A percentile compares a stretch with the other conserved stretches of the same genome.
phyloP scores from a whole-genome alignment of 2,113 vertebrate genomes.

The Suncus etruscus region DNA sequence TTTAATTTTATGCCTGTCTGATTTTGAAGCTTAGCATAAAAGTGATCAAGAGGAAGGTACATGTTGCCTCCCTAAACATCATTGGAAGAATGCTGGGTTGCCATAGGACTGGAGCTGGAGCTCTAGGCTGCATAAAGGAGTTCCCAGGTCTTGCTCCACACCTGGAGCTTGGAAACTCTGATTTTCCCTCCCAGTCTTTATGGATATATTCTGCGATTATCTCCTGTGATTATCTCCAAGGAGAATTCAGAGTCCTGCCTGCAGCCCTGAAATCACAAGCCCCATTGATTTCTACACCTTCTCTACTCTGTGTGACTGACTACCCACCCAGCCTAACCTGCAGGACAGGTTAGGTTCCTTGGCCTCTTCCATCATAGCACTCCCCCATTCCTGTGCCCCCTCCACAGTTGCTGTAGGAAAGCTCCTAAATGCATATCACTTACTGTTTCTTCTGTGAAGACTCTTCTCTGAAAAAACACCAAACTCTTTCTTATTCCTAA shows the following conservation, averaged over 20 bases:
- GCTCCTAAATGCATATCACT: neutral
- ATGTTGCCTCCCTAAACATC: slow-evolving; percentile 1
- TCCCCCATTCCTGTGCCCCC: neutral
- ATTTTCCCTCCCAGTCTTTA: neutral
- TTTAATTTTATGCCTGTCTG: slow-evolving; percentile 55
- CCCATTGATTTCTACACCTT: neutral
- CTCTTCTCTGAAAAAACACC: neutral
- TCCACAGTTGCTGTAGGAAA: neutral
- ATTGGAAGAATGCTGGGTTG: neutral
- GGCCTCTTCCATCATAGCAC: neutral
- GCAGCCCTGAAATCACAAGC: neutral
- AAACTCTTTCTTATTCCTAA: neutral
- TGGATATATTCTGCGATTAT: neutral
- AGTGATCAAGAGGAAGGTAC: slow-evolving; percentile 22
- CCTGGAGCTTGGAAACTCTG: neutral
- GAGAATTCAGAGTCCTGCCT: neutral
- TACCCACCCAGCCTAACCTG: neutral
- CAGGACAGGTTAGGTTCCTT: neutral
- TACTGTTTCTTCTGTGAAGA: slow-evolving; percentile 5
- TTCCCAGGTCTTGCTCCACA: neutral
- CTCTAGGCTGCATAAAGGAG: neutral
- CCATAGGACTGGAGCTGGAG: neutral
- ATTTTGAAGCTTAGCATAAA: slow-evolving; percentile 61
- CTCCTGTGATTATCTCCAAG: no score
- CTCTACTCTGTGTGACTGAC: neutral